Evolutionary conservation across 2,113 vertebrate species (phyloP), one percentile per base, ranked within the genome.

Genomic region (Casuarius casuarius): DNA sequence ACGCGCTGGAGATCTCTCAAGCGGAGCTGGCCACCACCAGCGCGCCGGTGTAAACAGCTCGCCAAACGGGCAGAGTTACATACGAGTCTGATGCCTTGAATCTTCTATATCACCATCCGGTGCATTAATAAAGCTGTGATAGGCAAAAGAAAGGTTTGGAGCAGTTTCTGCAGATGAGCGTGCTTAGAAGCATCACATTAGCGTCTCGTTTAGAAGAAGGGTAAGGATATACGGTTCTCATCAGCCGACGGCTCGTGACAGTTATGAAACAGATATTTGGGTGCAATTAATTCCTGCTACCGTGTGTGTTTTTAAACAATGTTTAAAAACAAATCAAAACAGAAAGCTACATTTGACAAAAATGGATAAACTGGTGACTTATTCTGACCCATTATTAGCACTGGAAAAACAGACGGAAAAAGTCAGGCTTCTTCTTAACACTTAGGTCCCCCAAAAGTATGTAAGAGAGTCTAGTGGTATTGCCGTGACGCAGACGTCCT

Each of bases 11-110:
- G 87, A 62, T 56, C 0, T 9, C 14, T 18, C 71, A 89, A 70
- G n/a, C 73, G 19, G 54, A 82, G 70, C 12, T 3, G 35, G 16
- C n/a, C 17, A 22, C 74, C 93, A 74, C 19, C 94, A 73, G 66
- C 35, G 71, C 92, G 20, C 38, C 44, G 70, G 44, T 4, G 1
- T 1, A 73, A 44, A 40, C 73, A 40, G 44, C 10, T 23, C 67
- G 56, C 74, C 90, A 84, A 66, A 59, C 3, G 19, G 80, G 42
- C 87, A 65, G 76, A 81, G 83, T 28, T 16, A 31, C 12, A 51
- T 17, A 28, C 29, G 21, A 19, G 67, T 31, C 86, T 92, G 76
- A 93, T 93, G 86, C 62, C 88, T 95, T 93, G 93, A 82, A 95
- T 95, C 93, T 78, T 35, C 51, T 61, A 23, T 44, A 21, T 21